Evolutionary conservation across 2,888 invertebrate genomes (phyloP).

Genomic region (Nymphalis polychloros): DNA sequence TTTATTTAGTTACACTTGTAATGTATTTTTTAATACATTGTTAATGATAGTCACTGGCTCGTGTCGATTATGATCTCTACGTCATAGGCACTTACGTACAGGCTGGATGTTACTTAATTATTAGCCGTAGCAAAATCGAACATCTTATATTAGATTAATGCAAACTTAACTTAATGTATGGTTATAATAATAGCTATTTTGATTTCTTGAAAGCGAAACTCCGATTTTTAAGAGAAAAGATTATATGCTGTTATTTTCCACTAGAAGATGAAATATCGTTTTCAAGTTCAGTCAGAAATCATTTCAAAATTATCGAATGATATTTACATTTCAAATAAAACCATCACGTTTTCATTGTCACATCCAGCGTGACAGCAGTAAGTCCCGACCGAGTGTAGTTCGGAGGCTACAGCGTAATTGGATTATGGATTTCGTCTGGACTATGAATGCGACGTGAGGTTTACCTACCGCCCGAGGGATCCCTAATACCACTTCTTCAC

Average conservation of each 20-base stretch:
- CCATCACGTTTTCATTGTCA: slow-evolving; percentile 22
- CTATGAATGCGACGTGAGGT: slow-evolving; percentile 69
- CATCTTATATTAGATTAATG: too few species aligned
- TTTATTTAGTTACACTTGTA: background rate
- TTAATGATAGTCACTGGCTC: background rate
- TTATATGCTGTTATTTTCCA: too few species aligned
- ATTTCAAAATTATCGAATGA: background rate
- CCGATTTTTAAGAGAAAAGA: too few species aligned
- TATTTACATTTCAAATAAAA: slow-evolving; percentile 1
- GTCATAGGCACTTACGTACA: too few species aligned
- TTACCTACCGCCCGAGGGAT: slow-evolving; percentile 47
- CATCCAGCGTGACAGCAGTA: slow-evolving; percentile 40
- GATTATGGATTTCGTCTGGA: slow-evolving; percentile 77
- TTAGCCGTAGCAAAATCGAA: too few species aligned
- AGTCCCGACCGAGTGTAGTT: slow-evolving; percentile 39
- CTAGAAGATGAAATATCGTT: too few species aligned
- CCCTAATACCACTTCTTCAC: slow-evolving; percentile 35
- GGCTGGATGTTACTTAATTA: too few species aligned
- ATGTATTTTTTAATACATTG: background rate
- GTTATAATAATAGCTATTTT: too few species aligned
- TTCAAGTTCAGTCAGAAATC: background rate
- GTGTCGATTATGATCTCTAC: too few species aligned
- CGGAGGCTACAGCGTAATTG: slow-evolving; percentile 58
- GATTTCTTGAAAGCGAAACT: too few species aligned
- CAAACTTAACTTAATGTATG: too few species aligned